These are phyloP conservation scores for Clangula hyemalis DNA, from an alignment of 2,797 vertebrate genomes.

Conservation along the genomic window DNA sequence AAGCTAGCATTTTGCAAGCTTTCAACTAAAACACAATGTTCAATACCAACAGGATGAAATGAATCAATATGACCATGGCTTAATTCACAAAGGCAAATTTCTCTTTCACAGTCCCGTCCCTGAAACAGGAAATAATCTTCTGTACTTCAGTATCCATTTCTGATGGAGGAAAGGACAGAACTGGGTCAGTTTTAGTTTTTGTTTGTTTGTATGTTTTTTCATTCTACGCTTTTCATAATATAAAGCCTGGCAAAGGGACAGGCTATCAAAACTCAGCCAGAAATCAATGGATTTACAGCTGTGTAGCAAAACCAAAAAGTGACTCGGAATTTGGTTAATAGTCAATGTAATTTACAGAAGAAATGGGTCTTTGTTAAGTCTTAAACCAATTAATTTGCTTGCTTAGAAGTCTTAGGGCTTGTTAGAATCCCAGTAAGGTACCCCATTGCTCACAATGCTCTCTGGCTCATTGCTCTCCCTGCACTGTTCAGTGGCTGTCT, in stretches of 20 bases:
- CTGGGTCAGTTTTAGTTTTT: not conserved
- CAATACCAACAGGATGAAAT: slow-evolving; percentile 54
- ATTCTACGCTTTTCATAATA: not conserved
- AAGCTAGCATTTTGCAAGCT: slow-evolving; percentile 60
- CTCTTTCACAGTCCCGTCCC: not conserved
- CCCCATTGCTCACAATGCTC: slow-evolving; percentile 12
- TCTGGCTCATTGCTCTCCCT: slow-evolving; percentile 20
- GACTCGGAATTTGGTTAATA: slow-evolving; percentile 24
- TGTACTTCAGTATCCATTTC: not conserved
- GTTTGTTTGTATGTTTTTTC: not conserved
- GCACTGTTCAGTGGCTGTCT: not conserved
- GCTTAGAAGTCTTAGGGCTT: slow-evolving; percentile 37
- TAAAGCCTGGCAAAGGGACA: not conserved
- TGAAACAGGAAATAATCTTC: slow-evolving; percentile 29
- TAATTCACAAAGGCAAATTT: slow-evolving; percentile 55
- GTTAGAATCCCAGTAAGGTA: slow-evolving; percentile 25
- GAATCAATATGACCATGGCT: slow-evolving; percentile 33
- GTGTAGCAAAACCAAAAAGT: slow-evolving; percentile 27
- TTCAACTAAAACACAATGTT: slow-evolving; percentile 49
- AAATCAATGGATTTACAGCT: slow-evolving; percentile 31
- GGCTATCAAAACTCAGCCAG: slow-evolving; percentile 39
- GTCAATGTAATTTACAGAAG: slow-evolving; percentile 10
- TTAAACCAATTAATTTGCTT: slow-evolving; percentile 53
- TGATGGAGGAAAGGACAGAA: slow-evolving; percentile 11
- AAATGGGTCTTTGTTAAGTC: slow-evolving; percentile 49